These are phyloP conservation scores for Lumbricus terrestris DNA, from an alignment of 2,888 invertebrate genomes.

Conservation along the genomic window DNA sequence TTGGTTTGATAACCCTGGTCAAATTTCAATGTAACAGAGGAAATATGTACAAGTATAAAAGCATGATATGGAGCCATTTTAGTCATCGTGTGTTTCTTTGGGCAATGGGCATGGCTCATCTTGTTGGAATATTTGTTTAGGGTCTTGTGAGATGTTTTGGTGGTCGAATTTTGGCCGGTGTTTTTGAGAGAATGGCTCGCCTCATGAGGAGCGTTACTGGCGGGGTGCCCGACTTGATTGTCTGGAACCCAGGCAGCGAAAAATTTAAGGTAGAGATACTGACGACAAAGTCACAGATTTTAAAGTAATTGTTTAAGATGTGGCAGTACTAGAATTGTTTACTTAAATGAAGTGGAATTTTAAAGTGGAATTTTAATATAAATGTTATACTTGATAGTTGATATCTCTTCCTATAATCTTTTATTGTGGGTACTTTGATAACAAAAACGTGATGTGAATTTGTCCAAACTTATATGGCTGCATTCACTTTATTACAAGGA, in stretches of 20 bases:
- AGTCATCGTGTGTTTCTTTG: background rate
- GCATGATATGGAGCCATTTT: no score
- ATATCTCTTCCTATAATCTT: background rate
- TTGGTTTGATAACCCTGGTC: no score
- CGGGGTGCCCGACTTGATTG: conserved; percentile 80
- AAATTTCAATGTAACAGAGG: no score
- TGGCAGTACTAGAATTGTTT: background rate
- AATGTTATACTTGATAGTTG: background rate
- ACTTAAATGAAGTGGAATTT: background rate
- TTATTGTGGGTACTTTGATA: background rate
- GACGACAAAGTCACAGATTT: no score
- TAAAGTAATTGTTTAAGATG: background rate
- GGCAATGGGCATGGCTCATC: background rate
- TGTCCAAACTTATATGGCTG: background rate
- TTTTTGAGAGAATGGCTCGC: conserved; percentile 58
- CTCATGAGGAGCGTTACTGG: conserved; percentile 68
- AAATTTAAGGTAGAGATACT: conserved; percentile 59
- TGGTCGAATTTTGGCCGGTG: conserved; percentile 46
- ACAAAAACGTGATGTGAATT: background rate
- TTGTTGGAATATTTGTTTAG: conserved; percentile 38
- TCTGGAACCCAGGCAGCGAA: conserved; percentile 71
- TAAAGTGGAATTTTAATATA: background rate
- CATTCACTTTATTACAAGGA: background rate
- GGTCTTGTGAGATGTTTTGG: conserved; percentile 53
- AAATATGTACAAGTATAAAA: no score